Evolutionary conservation across 1,140 invertebrate genomes (phyloP), one percentile per base, ranked within the genome.

Genomic region (Meloidogyne hapla): DNA sequence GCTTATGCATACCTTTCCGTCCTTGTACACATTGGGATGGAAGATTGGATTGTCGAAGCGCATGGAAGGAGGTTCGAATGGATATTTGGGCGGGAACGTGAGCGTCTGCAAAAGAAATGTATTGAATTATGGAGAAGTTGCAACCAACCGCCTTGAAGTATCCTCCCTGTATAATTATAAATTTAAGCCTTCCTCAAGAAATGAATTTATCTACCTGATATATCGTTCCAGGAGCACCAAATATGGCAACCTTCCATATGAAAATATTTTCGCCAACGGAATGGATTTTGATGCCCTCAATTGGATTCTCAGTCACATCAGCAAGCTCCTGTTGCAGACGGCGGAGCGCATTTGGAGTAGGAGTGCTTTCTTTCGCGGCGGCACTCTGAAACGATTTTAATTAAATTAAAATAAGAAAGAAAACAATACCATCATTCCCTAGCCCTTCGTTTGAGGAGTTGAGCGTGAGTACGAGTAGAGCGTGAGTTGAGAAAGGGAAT

Each of bases 1-100:
- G 38, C 68, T 69, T 28, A 69, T 69, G 68, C 68, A 69, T 33
- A 69, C 68, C 15, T n/a, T 25, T 13, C 68, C 68, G 9, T 42
- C 68, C 18, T 45, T 69, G 18, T 42, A 69, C 45, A 69, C 68
- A 56, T 56, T 56, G 18, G 48, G 48, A 56, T 56, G 48, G 18
- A n/a, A 56, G n/a, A 56, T n/a, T 5, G 48, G 48, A 5, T 9
- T 56, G 18, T 56, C 48, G n/a, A 56, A 56, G 4, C 48, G 48
- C 18, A 56, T 56, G n/a, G 48, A 56, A 56, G 48, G 48, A n/a
- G 48, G 48, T n/a, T 56, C 48, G 48, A 56, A 56, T 0, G 48
- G 48, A 56, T 56, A 56, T 56, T 56, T 56, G 6, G 18, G 18
- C 8, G 48, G 48, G 48, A 56, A 56, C 4, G 18, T 56, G 18